Percentiles rank a stretch among this genome's conserved stretches.
These are phyloP conservation scores for Labia minor DNA, from an alignment of 2,888 invertebrate genomes.

Conservation along the genomic window DNA sequence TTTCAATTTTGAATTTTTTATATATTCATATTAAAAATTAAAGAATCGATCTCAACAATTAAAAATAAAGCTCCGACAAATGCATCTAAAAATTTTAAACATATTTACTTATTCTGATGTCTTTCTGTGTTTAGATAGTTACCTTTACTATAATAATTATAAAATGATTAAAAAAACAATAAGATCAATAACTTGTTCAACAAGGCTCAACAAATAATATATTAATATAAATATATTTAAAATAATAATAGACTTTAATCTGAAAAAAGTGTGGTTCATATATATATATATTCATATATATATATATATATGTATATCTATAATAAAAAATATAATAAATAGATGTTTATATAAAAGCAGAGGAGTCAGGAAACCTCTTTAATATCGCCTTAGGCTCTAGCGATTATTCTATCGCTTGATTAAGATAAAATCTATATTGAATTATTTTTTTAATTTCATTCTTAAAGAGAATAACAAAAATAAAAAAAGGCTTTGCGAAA, in stretches of 20 bases:
- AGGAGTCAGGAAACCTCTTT: slow-evolving; percentile 13
- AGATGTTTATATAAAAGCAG: not conserved
- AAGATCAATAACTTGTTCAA: slow-evolving; percentile 7
- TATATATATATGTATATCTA: no score
- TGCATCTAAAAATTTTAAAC: not conserved
- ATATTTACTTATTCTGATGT: not conserved
- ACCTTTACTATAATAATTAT: not conserved
- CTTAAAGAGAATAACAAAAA: not conserved
- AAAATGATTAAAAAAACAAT: not conserved
- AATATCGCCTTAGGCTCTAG: slow-evolving; percentile 3
- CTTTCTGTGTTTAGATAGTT: not conserved
- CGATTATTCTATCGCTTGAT: not conserved
- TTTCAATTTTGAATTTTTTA: no score
- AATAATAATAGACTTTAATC: not conserved
- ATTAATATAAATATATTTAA: not conserved
- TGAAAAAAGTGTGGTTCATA: not conserved
- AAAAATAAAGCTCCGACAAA: not conserved
- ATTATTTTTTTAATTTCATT: slow-evolving; percentile 3
- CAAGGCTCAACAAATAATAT: not conserved
- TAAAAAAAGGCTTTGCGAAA: not conserved
- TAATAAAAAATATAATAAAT: no score
- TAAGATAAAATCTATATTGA: not conserved
- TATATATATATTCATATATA: no score
- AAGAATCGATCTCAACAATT: not conserved
- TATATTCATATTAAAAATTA: no score